Conservation (phyloP, 2,797 vertebrate species). For the Triplophysa yarkandensis region DNA sequence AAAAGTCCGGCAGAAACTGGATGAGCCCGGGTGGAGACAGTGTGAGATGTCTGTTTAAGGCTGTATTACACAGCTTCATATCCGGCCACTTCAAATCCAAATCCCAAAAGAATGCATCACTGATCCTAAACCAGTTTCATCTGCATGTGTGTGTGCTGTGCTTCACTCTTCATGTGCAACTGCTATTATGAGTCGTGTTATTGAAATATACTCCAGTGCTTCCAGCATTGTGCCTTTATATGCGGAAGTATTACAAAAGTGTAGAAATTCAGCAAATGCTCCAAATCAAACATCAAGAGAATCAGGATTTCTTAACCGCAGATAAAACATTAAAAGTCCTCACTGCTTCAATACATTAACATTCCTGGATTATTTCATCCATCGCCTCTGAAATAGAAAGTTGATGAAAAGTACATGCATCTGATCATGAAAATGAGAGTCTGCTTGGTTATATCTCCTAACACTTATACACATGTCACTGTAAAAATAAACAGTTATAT, state of each 20-base stretch:
- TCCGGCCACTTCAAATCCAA: neutral
- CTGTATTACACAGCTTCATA: neutral
- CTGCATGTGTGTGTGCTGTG: too few relatives aligned
- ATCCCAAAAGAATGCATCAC: neutral
- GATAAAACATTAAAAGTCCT: slow-evolving; percentile 4
- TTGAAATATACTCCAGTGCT: neutral
- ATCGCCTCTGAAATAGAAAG: neutral
- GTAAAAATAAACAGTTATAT: too few relatives aligned
- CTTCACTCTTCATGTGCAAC: neutral
- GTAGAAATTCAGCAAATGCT: slow-evolving; percentile 15
- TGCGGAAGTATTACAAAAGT: slow-evolving; percentile 35
- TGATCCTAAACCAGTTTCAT: neutral
- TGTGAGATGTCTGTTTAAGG: neutral
- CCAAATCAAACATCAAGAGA: neutral
- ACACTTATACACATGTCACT: too few relatives aligned
- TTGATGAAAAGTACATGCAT: neutral
- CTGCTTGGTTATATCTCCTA: too few relatives aligned
- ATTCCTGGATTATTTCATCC: neutral
- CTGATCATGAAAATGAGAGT: neutral
- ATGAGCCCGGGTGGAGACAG: neutral
- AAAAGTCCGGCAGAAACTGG: neutral
- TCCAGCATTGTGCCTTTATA: neutral
- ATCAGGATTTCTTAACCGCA: neutral
- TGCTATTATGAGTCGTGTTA: neutral
- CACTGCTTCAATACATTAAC: neutral